Conservation (phyloP, 2,888 invertebrate species). For the Tanytarsus gracilentus region DNA sequence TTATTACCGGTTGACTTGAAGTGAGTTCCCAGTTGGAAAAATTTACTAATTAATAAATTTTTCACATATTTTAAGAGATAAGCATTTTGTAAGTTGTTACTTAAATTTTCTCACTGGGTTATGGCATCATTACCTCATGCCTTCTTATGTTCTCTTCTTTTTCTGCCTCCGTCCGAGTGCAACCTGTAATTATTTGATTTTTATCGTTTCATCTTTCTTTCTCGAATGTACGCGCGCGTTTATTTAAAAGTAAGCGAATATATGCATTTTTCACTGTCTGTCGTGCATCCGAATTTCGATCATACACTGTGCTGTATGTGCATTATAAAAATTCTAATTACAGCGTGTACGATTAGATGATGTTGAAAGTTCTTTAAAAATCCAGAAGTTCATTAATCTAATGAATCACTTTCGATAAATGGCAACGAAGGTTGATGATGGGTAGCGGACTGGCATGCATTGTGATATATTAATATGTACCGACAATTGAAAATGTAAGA, state of each 20-base stretch:
- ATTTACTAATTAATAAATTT: too few relatives aligned
- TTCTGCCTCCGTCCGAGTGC: conserved; percentile 2
- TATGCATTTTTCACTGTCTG: conserved; percentile 4
- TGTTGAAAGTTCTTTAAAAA: neutral
- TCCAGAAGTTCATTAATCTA: conserved; percentile 9
- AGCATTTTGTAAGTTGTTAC: too few relatives aligned
- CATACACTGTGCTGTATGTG: neutral
- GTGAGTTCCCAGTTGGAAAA: too few relatives aligned
- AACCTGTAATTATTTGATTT: conserved; percentile 28
- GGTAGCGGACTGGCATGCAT: neutral
- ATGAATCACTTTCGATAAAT: conserved; percentile 11
- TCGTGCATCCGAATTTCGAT: neutral
- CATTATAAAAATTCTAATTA: conserved; percentile 19
- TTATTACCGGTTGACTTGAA: too few relatives aligned
- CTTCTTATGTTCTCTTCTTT: conserved; percentile 8
- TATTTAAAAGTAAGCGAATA: neutral
- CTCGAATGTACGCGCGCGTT: conserved; percentile 22
- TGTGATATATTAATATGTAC: neutral
- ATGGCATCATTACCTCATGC: too few relatives aligned
- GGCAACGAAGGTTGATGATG: neutral
- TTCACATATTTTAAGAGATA: too few relatives aligned
- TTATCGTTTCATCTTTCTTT: conserved; percentile 26
- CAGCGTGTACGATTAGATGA: neutral
- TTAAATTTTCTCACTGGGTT: too few relatives aligned
- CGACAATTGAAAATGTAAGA: neutral